Conservation (phyloP, 2,888 invertebrate species). For the Mantis religiosa region DNA sequence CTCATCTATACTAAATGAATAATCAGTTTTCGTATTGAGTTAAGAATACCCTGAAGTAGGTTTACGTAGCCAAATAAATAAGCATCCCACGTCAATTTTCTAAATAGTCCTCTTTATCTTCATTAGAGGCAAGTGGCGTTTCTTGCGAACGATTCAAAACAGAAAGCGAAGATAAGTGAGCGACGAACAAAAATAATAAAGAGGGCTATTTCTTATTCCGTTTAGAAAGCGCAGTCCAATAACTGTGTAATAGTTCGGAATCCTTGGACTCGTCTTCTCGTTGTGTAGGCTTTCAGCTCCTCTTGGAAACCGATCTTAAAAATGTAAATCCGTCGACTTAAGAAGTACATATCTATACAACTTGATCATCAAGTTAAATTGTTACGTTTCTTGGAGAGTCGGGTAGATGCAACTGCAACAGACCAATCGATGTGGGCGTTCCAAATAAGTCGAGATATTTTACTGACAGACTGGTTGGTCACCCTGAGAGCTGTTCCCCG, state of each 20-base stretch:
- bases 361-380: too few relatives aligned
- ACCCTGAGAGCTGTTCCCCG: too few relatives aligned
- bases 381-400: too few relatives aligned
- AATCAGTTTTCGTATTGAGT: background rate
- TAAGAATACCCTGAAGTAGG: background rate
- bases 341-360: too few relatives aligned
- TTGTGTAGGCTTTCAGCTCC: too few relatives aligned
- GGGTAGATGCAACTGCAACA: too few relatives aligned
- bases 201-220: conserved; percentile 27
- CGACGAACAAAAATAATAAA: background rate
- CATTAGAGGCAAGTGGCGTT: background rate
- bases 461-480: too few relatives aligned
- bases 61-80: background rate
- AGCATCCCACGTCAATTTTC: background rate
- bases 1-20: too few relatives aligned
- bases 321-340: too few relatives aligned
- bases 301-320: too few relatives aligned
- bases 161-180: background rate
- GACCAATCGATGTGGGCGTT: too few relatives aligned
- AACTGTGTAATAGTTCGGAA: conserved; percentile 30
- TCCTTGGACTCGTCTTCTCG: conserved; percentile 24
- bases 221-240: conserved; percentile 27
- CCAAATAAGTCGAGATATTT: too few relatives aligned
- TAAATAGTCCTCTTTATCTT: background rate
- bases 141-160: background rate